Conservation (phyloP, 1,140 invertebrate genomes). For the Oryctes rhinoceros region DNA sequence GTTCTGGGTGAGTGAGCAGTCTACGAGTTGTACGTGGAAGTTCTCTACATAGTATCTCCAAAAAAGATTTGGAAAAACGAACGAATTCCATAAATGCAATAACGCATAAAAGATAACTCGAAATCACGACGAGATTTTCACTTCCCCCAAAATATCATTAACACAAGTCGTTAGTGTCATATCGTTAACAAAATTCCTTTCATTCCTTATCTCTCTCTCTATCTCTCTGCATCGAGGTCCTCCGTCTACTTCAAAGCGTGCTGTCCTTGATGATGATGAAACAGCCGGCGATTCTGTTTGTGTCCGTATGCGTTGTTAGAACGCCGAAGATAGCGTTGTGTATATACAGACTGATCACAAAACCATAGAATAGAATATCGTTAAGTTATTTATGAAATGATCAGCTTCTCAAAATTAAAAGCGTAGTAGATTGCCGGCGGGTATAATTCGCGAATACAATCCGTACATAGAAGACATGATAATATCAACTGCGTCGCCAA, state of each 20-base stretch:
- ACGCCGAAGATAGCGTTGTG: not conserved
- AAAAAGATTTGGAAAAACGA: no score
- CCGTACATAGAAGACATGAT: not conserved
- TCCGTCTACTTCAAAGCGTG: slow-evolving; percentile 5
- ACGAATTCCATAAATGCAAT: not conserved
- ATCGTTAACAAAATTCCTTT: slow-evolving; percentile 31
- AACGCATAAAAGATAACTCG: not conserved
- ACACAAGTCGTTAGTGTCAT: slow-evolving; percentile 9
- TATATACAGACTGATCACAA: not conserved
- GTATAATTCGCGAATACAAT: no score
- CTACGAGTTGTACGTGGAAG: no score
- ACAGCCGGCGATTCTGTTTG: not conserved
- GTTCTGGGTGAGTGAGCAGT: no score
- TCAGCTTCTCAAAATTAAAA: no score
- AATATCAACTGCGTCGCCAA: no score
- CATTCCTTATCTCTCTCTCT: not conserved
- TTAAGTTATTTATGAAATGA: no score
- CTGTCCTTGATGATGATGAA: slow-evolving; percentile 30
- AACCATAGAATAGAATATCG: no score
- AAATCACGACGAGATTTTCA: not conserved
- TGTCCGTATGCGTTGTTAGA: slow-evolving; percentile 12
- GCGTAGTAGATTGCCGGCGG: no score
- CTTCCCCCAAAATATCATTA: slow-evolving; percentile 17
- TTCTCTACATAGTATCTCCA: no score
- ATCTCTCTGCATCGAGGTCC: not conserved